Conservation (phyloP, 1,140 invertebrate genomes). For the Cyrtorhinus lividipennis region DNA sequence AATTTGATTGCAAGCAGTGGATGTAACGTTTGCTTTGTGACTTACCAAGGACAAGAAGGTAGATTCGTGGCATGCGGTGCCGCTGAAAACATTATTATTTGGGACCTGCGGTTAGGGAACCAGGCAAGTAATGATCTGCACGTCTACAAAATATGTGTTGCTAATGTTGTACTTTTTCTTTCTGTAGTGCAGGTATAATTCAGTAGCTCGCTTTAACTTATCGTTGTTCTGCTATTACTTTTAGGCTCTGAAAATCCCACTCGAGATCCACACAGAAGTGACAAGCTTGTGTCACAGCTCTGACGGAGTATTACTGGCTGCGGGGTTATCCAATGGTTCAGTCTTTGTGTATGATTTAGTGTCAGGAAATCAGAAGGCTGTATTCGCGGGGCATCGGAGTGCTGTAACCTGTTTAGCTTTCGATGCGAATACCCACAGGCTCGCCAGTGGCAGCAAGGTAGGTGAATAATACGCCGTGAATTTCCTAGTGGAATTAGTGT, state of each 20-base stretch:
- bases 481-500: too few relatives aligned
- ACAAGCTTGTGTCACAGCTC: slow-evolving; percentile 55
- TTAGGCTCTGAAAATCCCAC: slow-evolving; percentile 53
- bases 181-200: too few relatives aligned
- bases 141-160: too few relatives aligned
- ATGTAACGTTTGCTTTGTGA: slow-evolving; percentile 65
- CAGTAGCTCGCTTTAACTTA: too few relatives aligned
- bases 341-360: slow-evolving; percentile 66
- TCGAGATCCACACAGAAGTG: slow-evolving; percentile 56
- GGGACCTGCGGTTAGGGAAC: slow-evolving; percentile 81
- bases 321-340: slow-evolving; percentile 81
- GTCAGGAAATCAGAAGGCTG: slow-evolving; percentile 52
- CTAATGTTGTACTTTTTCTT: too few relatives aligned
- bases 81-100: slow-evolving; percentile 84
- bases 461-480: too few relatives aligned
- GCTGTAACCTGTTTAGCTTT: slow-evolving; percentile 68
- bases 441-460: slow-evolving; percentile 79
- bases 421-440: slow-evolving; percentile 59
- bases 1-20: slow-evolving; percentile 70
- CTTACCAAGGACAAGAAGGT: slow-evolving; percentile 54
- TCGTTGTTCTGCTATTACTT: slow-evolving; percentile 19
- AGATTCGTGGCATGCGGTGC: slow-evolving; percentile 75
- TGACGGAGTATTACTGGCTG: slow-evolving; percentile 62
- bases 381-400: slow-evolving; percentile 78
- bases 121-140: slow-evolving; percentile 60